Conservation (phyloP, 2,113 vertebrate genomes). For the Porphyrio hochstetteri region DNA sequence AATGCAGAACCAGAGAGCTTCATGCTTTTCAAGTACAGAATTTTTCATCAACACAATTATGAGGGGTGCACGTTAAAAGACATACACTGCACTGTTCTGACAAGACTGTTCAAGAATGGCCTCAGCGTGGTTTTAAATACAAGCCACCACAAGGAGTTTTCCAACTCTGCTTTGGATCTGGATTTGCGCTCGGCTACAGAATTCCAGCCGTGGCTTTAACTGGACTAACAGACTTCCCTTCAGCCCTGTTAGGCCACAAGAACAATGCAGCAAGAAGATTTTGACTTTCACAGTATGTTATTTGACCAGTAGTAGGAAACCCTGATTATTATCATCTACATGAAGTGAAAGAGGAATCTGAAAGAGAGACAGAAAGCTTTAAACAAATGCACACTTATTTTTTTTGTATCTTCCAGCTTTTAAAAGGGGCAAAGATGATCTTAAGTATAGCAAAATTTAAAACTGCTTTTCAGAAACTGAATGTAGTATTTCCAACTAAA, state of each 20-base stretch:
- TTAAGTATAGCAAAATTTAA: not conserved
- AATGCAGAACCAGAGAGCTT: not conserved
- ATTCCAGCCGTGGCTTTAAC: not conserved
- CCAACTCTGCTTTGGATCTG: not conserved
- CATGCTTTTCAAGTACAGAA: not conserved
- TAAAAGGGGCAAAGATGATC: not conserved
- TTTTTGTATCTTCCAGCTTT: not conserved
- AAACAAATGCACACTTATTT: not conserved
- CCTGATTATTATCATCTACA: not conserved
- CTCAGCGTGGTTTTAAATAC: not conserved
- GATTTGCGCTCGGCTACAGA: not conserved
- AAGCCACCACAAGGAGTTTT: not conserved
- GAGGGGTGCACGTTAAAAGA: not conserved
- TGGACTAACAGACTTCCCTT: not conserved
- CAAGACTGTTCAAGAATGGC: not conserved
- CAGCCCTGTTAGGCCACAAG: not conserved
- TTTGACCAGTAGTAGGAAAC: not conserved
- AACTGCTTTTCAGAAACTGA: not conserved
- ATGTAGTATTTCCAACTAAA: not conserved
- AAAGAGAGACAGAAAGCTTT: not conserved
- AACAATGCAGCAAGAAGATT: not conserved
- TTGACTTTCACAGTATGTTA: fast-evolving
- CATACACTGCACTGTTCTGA: fast-evolving
- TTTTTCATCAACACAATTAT: not conserved
- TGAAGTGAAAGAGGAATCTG: not conserved